Base-by-base conservation (phyloP, 2,113 vertebrate genomes). In the Apus apus region DNA sequence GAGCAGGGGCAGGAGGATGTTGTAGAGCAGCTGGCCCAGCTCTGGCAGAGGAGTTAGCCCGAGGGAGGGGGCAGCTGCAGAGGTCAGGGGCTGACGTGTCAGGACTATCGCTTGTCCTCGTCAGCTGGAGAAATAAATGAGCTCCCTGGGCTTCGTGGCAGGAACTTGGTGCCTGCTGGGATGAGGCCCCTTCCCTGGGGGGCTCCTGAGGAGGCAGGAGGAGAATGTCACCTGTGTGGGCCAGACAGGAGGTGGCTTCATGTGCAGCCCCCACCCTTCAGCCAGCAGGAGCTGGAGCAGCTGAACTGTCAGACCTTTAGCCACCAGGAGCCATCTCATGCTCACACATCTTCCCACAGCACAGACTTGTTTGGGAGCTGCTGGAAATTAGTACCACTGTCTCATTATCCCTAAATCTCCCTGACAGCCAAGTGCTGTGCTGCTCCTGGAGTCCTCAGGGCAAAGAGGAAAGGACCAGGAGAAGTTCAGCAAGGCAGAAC, bases 1-100 rank as follows among this genome's bases (percentile, higher is more conserved):
- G 86, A 87, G 80, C 62, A 36, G 50, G 43, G 64, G n/a, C 61
- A 13, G 79, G 11, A 88, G 68, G 88, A 54, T 65, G 58, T 16
- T 84, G 82, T 80, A 68, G 67, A 93, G 94, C 94, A 95, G 94
- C 94, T 89, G 91, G 93, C 51, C 60, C 38, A 38, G 74, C 80
- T 92, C 86, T 83, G 60, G 48, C 73, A 48, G 10, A 86, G 83
- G 71, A 38, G 73, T 32, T 64, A 83, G 94, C 95, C 74, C 40
- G 66, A 62, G 91, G 95, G 81, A 89, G 65, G 80, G 30, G 71
- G 89, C 48, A 78, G 83, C 30, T 89, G 76, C 29, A 36, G 94
- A 78, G 90, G 85, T 95, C 79, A 72, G 93, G 88, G 82, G 40
- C 34, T 15, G 71, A 71, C 36, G 64, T 81, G 61, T 22, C 75